Base-by-base conservation (phyloP, 1,140 invertebrate genomes). In the Brachionus rotundiformis region DNA sequence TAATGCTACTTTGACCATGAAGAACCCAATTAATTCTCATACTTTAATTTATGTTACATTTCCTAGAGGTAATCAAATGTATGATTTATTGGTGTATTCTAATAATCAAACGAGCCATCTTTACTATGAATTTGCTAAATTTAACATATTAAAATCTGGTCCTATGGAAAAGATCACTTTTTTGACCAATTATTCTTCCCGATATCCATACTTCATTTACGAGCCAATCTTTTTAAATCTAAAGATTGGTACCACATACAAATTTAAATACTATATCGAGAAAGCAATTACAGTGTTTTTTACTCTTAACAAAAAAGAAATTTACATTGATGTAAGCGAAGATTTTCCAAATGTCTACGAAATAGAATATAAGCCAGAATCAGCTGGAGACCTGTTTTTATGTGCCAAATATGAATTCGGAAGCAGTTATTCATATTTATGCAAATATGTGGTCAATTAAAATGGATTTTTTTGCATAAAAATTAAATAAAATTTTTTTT, bases 231-330 rank as follows among this genome's bases (percentile, higher is more conserved):
- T 16, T 68, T 8, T 0, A 19, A 23, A 33, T 36, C 31, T 68
- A 10, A 68, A 36, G 0, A 7, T 33, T 1, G 16, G 16, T 3
- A 36, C 13, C 3, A 33, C 3, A 39, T 33, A 33, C 33, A 68
- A 33, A 36, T 68, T 68, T 16, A 68, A 39, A 16, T 68, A 31
- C 36, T 68, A 68, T 8, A 41, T 68, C 36, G 63, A 68, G 36
- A 16, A 41, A 16, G 63, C 63, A 0, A 68, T 19, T 6, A 27
- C 36, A 3, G 63, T 33, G 36, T 36, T 68, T 31, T 68, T 68
- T 36, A 19, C 2, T 3, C 4, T 33, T 3, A 8, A 8, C 13
- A 68, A 36, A 39, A 68, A 36, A n/a, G 11, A 68, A 39, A 36
- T 33, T 23, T 68, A 36, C 36, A 36, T 68, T 2, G 63, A 68